Base-by-base conservation (phyloP, 2,113 vertebrate species). In the Hypomesus transpacificus region DNA sequence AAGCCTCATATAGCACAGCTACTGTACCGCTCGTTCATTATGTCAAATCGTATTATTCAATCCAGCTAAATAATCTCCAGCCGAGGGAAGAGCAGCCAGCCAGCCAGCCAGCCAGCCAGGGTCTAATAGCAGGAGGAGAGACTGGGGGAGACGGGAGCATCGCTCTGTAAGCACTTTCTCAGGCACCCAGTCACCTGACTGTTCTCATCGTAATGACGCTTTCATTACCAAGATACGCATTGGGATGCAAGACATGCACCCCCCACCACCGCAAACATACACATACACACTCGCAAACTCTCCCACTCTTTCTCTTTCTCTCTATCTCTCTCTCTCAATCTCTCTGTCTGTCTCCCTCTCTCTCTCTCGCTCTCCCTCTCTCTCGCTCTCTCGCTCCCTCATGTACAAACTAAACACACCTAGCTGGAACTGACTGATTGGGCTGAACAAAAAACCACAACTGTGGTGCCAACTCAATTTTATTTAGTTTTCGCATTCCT, bases 41-140 rank as follows among this genome's bases (percentile, higher is more conserved):
- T 85, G 80, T 87, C 82, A 81, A 70, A 71, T 85, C 70, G 63
- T 57, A 85, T 87, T 81, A 76, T 79, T 86, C 71, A 80, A 76
- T 85, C 84, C 76, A 76, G 62, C 79, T 73, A 79, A 79, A 81
- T 79, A 84, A 86, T 83, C 78, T 71, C 66, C 68, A 73, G 79
- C 75, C 79, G 78, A 87, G 75, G 51, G 70, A 78, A 75, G 86
- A 88, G 83, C 75, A 82, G 62, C 63, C 80, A 80, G 80, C 75
- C 81, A 82, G 81, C 74, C 75, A 82, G 62, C 63, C 80, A 80
- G 80, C 75, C 81, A 82, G 81, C 74, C 77, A 17, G 70, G 65
- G 34, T 82, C 74, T 84, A 82, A 87, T 86, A 74, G 79, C 73
- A 76, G 79, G 75, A 68, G 82, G 80, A 71, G 76, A 73, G 72